Base-by-base conservation (phyloP, 1,140 invertebrate species). In the Gyrodactylus salaris region DNA sequence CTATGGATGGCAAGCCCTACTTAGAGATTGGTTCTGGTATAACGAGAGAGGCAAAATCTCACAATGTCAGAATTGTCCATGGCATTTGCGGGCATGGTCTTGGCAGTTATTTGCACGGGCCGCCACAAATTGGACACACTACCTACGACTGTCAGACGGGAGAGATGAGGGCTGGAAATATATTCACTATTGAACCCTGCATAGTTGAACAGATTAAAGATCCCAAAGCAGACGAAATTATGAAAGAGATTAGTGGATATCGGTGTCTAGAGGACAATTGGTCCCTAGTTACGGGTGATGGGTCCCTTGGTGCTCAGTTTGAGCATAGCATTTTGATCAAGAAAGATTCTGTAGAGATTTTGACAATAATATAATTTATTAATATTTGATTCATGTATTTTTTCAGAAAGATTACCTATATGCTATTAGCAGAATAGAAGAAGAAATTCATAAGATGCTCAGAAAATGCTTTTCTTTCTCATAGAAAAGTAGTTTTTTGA, bases 71-170 rank as follows among this genome's bases (percentile, higher is more conserved):
- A 75, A 85, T 92, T 2, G 81, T 94, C 68, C 87, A 87, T 19
- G 83, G 84, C 34, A 89, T 93, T 78, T 85, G 86, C 76, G 91
- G 91, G 0, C 91, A 96, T 84, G 91, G 91, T 0, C 92, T 96
- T 77, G 90, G 91, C 0, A 80, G 80, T 75, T 89, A 89, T 78
- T 93, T 96, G 78, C 91, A 96, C 82, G 89, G 88, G 1, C 86
- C 86, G 0, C 91, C 91, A 23, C 87, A 91, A 77, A 89, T 96
- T 76, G 86, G 84, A 78, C 89, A 92, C 78, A 54, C 34, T n/a
- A 54, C n/a, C n/a, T 79, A 77, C 70, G 76, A 80, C 79, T 75
- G 76, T 74, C 68, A 69, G 27, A 72, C 54, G 68, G 25, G 71
- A 68, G 25, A 21, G 2, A 7, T 69, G 2, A 21, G 24, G 24